These are phyloP conservation scores for Hemiscyllium ocellatum DNA, from an alignment of 2,113 vertebrate species.

Conservation along the genomic window DNA sequence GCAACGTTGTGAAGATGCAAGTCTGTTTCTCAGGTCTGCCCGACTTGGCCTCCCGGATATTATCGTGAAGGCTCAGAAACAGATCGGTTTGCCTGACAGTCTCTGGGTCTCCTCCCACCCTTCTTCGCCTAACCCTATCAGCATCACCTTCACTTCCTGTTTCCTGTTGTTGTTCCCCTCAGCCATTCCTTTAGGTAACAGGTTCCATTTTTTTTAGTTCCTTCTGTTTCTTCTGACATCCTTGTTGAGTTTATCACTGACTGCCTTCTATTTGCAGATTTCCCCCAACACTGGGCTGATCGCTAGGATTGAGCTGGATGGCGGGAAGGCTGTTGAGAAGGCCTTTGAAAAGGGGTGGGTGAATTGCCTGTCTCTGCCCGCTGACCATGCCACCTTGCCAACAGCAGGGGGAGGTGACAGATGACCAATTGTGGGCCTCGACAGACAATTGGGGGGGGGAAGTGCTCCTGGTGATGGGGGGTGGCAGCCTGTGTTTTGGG, in stretches of 20 bases:
- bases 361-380: no score
- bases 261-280: not conserved
- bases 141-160: not conserved
- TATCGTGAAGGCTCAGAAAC: not conserved
- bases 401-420: no score
- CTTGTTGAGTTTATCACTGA: not conserved
- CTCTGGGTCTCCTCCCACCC: not conserved
- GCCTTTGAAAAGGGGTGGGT: no score
- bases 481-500: no score
- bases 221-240: not conserved
- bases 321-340: no score
- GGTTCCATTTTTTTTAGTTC: not conserved
- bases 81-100: not conserved
- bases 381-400: no score
- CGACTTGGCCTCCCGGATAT: not conserved
- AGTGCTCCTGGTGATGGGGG: no score
- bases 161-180: not conserved
- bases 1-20: not conserved
- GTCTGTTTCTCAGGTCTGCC: not conserved
- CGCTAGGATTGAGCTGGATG: no score
- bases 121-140: not conserved
- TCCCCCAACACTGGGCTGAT: not conserved
- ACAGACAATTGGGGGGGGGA: no score
- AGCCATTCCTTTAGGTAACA: no score
- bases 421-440: no score